Evolutionary conservation across 2,113 vertebrate genomes (phyloP).

Genomic region (Macquaria australasica): DNA sequence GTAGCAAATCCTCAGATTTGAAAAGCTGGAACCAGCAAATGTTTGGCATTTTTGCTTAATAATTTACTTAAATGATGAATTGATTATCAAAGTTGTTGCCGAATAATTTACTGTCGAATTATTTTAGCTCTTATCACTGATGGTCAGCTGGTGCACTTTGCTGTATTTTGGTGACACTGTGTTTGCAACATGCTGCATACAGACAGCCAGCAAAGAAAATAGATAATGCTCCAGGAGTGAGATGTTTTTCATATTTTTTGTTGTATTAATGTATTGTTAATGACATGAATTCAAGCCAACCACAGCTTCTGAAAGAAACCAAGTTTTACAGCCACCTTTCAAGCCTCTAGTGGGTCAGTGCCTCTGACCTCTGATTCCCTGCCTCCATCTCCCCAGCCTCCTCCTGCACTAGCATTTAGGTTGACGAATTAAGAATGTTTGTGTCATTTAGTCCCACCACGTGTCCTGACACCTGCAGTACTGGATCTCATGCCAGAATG

Average conservation of each 20-base stretch:
- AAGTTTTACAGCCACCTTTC: neutral
- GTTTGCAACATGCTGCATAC: neutral
- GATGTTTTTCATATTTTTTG: neutral
- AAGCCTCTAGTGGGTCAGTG: neutral
- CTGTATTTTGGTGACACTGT: neutral
- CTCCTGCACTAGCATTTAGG: neutral
- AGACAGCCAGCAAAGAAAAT: neutral
- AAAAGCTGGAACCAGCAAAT: neutral
- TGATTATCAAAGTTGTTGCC: neutral
- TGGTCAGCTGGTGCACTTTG: neutral
- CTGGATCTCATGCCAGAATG: neutral
- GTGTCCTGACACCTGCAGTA: neutral
- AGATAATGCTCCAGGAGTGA: neutral
- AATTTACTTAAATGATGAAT: neutral
- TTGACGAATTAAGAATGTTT: neutral
- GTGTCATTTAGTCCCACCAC: neutral
- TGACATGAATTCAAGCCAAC: neutral
- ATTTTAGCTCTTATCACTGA: neutral
- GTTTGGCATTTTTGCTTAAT: neutral
- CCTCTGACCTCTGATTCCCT: neutral
- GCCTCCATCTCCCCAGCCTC: neutral
- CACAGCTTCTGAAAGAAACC: neutral
- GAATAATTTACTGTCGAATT: neutral
- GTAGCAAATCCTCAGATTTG: too few species aligned
- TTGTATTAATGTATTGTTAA: neutral